Evolutionary conservation across 2,888 invertebrate genomes (phyloP).

Genomic region (Ptycholaimellus sp.): DNA sequence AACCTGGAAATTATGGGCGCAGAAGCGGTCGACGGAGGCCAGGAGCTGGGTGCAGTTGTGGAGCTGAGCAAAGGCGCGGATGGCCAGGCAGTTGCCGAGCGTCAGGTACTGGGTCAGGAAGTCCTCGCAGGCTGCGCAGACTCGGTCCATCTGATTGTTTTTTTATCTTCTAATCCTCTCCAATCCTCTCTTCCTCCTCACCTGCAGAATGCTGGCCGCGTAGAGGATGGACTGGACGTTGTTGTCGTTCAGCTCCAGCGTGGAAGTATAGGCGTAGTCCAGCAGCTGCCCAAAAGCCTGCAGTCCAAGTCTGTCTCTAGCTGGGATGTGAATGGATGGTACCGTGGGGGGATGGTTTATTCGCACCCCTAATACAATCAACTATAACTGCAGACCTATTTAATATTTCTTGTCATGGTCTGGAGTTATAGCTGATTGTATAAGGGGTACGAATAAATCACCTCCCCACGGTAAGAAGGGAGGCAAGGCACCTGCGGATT

Average conservation of each 20-base stretch:
- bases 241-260: slow-evolving; percentile 25
- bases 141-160: slow-evolving; percentile 29
- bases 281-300: slow-evolving; percentile 26
- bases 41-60: slow-evolving; percentile 20
- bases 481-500: too few species aligned
- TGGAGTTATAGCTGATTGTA: too few species aligned
- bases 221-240: slow-evolving; percentile 31
- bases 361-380: too few species aligned
- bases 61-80: slow-evolving; percentile 30
- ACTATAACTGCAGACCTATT: too few species aligned
- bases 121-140: slow-evolving; percentile 29
- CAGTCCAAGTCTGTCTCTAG: too few species aligned
- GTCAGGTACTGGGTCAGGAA: slow-evolving; percentile 30
- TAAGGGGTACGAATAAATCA: too few species aligned
- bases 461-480: too few species aligned
- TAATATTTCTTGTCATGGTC: too few species aligned
- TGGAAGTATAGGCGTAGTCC: slow-evolving; percentile 30
- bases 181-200: too few species aligned
- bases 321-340: too few species aligned
- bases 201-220: slow-evolving; percentile 30
- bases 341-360: too few species aligned
- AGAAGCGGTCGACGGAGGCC: slow-evolving; percentile 13
- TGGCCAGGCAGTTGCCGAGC: slow-evolving; percentile 28
- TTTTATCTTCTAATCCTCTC: too few species aligned
- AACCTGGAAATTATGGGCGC: slow-evolving; percentile 14